Percentiles rank a stretch among this genome's conserved stretches.
These are phyloP conservation scores for Timandra comae DNA, from an alignment of 2,888 invertebrate species.

Conservation along the genomic window DNA sequence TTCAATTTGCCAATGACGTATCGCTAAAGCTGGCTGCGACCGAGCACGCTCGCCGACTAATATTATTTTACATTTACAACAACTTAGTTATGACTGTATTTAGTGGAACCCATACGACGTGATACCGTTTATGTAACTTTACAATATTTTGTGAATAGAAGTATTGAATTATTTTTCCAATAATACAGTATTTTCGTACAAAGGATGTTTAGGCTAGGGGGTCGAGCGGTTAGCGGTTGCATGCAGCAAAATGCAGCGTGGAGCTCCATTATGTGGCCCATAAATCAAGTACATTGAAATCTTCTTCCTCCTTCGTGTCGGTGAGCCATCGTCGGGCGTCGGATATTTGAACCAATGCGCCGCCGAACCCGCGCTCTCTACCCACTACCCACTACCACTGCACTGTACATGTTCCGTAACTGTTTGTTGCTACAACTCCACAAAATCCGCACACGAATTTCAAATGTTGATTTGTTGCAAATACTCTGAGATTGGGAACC, in stretches of 20 bases:
- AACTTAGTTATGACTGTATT: constrained; percentile 13
- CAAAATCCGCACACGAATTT: constrained; percentile 17
- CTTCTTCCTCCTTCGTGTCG: constrained; percentile 71
- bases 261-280: constrained; percentile 61
- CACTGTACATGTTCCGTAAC: constrained; percentile 21
- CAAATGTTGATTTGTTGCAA: constrained; percentile 19
- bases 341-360: constrained; percentile 60
- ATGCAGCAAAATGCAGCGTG: constrained; percentile 62
- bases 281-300: constrained; percentile 73
- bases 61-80: constrained; percentile 26
- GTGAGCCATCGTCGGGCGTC: constrained; percentile 56
- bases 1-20: constrained; percentile 64
- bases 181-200: constrained; percentile 29
- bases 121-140: no score
- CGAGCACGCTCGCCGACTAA: constrained; percentile 26
- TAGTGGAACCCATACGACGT: no score
- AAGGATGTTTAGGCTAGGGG: constrained; percentile 37
- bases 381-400: not conserved
- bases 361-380: constrained; percentile 26
- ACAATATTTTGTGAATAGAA: no score
- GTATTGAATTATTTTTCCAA: not conserved
- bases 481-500: constrained; percentile 1
- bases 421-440: constrained; percentile 19
- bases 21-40: constrained; percentile 39
- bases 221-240: constrained; percentile 46